These are phyloP conservation scores for Parazoanthus atlanticus DNA, from an alignment of 92 coral and sea anemone genomes.

Conservation along the genomic window DNA sequence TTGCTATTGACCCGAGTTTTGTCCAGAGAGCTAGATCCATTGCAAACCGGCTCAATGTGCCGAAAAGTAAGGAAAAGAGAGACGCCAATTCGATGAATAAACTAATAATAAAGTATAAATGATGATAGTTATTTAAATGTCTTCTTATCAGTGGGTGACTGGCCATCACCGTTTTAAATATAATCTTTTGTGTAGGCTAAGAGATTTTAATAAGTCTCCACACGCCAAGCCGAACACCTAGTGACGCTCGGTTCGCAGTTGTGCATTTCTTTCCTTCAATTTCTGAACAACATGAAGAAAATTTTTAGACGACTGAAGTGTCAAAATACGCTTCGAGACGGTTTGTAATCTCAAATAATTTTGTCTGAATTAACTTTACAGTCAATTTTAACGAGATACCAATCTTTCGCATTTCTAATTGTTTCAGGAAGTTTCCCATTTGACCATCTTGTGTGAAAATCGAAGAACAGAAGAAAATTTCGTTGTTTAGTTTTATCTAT, in stretches of 20 bases:
- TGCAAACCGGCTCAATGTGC: constrained; percentile 6
- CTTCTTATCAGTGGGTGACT: constrained; percentile 40
- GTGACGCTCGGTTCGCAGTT: not conserved
- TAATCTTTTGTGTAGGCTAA: constrained; percentile 37
- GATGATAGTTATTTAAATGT: constrained; percentile 45
- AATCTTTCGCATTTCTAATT: not conserved
- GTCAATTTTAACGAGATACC: not conserved
- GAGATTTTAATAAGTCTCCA: not conserved
- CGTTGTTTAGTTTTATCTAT: not conserved
- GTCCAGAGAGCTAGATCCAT: not conserved
- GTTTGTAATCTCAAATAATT: constrained; percentile 12
- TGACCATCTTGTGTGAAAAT: constrained; percentile 29
- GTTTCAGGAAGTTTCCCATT: not conserved
- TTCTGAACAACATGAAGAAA: constrained; percentile 35
- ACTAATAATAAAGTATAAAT: constrained; percentile 34
- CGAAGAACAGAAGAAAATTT: not conserved
- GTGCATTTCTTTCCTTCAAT: not conserved
- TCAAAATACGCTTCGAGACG: constrained; percentile 26
- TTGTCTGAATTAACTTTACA: not conserved
- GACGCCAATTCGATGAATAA: constrained; percentile 26
- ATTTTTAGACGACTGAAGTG: constrained; percentile 2
- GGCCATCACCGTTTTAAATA: constrained; percentile 35
- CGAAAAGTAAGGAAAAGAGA: not conserved
- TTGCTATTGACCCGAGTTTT: not conserved
- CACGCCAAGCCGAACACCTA: not conserved